Evolutionary conservation across 2,888 invertebrate species (phyloP), one percentile per base, ranked within the genome.

Genomic region (Tenthredo notha): DNA sequence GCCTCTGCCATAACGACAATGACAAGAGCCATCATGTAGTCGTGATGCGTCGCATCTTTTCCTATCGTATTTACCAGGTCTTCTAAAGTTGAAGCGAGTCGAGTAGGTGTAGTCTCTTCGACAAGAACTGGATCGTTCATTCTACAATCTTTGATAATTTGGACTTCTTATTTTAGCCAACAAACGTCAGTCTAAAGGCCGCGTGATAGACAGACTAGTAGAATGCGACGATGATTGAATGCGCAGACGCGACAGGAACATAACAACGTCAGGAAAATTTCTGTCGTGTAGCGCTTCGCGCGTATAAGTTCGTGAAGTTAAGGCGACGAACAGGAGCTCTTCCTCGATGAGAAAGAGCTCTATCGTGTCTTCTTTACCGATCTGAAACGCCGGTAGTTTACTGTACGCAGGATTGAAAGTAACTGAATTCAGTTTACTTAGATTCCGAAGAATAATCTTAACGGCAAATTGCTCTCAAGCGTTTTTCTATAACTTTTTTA

Each of bases 1-100:
- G 86, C 88, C 84, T 92, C 93, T 18, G 87, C 85, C 87, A 92
- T 88, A 1, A 93, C 58, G 47, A 91, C 88, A 67, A 91, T 90
- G 37, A 90, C 85, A 61, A 92, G 86, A 12, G 90, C 91, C 85
- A 92, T 87, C 1, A 93, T 54, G 86, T 91, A 88, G 85, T 93
- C 92, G 80, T 91, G 90, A 84, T 90, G 90, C 15, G 84, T 88
- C 0, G 90, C 87, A 86, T 88, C 86, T 15, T 86, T 84, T 10
- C 85, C 85, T 9, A 93, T 86, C 50, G 86, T 85, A 40, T 80
- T 85, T 9, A 89, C 80, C 43, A 89, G 80, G 5, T 85, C 74
- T 50, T 88, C 86, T 58, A 92, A 85, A n/a, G 86, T 88, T 2
- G 90, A 89, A 18, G 90, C 87, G 70, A 91, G 85, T 70, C 86